Base-by-base conservation (phyloP, 2,113 vertebrate species). In the Scomber colias region DNA sequence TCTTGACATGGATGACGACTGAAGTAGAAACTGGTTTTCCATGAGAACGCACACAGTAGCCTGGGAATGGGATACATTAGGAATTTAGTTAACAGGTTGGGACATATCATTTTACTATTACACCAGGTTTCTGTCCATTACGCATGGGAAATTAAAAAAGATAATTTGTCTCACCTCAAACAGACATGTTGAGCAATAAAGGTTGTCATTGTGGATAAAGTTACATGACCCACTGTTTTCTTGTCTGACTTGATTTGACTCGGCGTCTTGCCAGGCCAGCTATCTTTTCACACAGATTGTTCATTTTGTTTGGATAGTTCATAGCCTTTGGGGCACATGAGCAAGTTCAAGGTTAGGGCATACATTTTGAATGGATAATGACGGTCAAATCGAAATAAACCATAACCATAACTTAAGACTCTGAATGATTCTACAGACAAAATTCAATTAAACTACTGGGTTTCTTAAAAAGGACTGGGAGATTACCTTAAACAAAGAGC, bases 161-260 rank as follows among this genome's bases (percentile, higher is more conserved):
- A 0, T 21, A 24, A 2, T 70, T 44, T 84, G 67, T 82, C 71
- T 24, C 64, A 40, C 9, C 27, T 21, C 0, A 1, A 6, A 2
- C 7, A 56, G 15, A 14, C 11, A 24, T 0, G 30, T 61, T 84
- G 75, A 74, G 80, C 40, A 89, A 87, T 65, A 35, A 27, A 14
- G 0, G 49, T 71, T 73, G 64, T 21, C 50, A 1, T 46, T 77
- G 49, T 56, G 6, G 31, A 75, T 21, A 46, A 31, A 3, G 0
- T 5, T 4, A 16, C 3, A 31, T 0, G 0, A 51, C 1, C 3
- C 19, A 16, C 35, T 4, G 13, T 72, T 67, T 77, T 40, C 80
- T 81, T 11, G 85, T 75, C 44, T 0, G 16, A 90, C 87, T 68
- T 63, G 86, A 85, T 84, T 63, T 87, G 3, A 17, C 12, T 50